Conservation (phyloP, 1,140 invertebrate genomes). For the Drosophila equinoxialis region DNA sequence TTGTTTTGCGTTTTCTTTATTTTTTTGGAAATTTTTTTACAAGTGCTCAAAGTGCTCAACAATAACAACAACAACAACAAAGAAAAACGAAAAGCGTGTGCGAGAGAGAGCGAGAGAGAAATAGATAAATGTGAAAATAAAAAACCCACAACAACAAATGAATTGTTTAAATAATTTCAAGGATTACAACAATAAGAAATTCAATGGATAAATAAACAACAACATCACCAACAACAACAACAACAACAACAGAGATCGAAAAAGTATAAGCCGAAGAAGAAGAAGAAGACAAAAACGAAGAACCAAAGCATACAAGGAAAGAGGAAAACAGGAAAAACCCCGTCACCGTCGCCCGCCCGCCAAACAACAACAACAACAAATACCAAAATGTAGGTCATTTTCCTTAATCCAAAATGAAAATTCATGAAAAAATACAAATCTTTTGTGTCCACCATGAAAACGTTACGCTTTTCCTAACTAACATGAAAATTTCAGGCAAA, state of each 20-base stretch:
- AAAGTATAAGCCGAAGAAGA: not conserved
- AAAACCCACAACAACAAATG: not conserved
- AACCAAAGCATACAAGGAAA: too few species aligned
- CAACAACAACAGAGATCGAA: not conserved
- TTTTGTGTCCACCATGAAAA: not conserved
- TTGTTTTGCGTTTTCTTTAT: slow-evolving; percentile 26
- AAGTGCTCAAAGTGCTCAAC: slow-evolving; percentile 54
- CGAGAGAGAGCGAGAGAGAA: not conserved
- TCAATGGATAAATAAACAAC: slow-evolving; percentile 27
- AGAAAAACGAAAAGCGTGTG: slow-evolving; percentile 26
- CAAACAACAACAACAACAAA: not conserved
- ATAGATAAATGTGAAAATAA: not conserved
- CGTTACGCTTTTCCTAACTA: slow-evolving; percentile 1
- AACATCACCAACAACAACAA: not conserved
- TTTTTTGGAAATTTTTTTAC: slow-evolving; percentile 65
- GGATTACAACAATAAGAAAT: slow-evolving; percentile 29
- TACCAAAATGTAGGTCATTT: slow-evolving; percentile 43
- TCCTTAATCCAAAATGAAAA: slow-evolving; percentile 14
- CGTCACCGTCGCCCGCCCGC: too few species aligned
- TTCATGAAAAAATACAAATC: not conserved
- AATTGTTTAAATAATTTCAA: slow-evolving; percentile 7
- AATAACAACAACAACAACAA: slow-evolving; percentile 28
- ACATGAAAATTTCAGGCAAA: not conserved
- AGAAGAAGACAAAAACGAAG: not conserved
- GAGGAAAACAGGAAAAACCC: slow-evolving; percentile 8